Evolutionary conservation across 1,140 invertebrate genomes (phyloP), one percentile per base, ranked within the genome.

Genomic region (Macrotrachela quadricornifera): DNA sequence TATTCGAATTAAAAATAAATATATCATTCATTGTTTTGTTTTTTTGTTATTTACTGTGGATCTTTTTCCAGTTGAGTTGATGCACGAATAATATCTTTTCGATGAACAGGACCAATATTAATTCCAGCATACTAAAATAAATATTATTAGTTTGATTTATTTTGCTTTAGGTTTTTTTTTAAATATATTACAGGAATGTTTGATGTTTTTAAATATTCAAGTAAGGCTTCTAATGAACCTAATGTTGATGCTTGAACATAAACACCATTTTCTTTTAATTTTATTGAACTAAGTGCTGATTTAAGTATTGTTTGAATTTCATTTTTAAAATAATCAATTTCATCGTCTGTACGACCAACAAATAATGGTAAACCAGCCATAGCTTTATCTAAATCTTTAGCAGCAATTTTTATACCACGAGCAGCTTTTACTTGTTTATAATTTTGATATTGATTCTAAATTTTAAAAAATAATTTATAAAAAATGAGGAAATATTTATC

Each of bases 1-100:
- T 13, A 30, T 12, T 38, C 53, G 44, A 43, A 21, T 50, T 14
- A n/a, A 14, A 30, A 15, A 6, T 13, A 16, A 43, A 17, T n/a
- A n/a, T n/a, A n/a, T n/a, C n/a, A n/a, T n/a, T n/a, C n/a, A 4
- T 46, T 40, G 6, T 15, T 37, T 81, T 80, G 2, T 30, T 30
- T 30, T 30, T 30, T 30, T 30, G 2, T 30, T 30, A 8, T 4
- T 30, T 73, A 90, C 80, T 95, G 88, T 46, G 80, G 79, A 63
- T 95, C 88, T 69, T 95, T 88, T 69, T 97, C 91, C 72, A 97
- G 68, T 94, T 99, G 99, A 51, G 85, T 85, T 9, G 91, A 95
- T 1, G 91, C 91, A 70, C 90, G 95, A 85, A 96, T 96, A 1
- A 99, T 88, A 70, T 99, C 94, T 63, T 86, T 87, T 68, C 94